phyloP scores from a whole-genome alignment of 2,113 vertebrate species.

The Lonchura striata region DNA sequence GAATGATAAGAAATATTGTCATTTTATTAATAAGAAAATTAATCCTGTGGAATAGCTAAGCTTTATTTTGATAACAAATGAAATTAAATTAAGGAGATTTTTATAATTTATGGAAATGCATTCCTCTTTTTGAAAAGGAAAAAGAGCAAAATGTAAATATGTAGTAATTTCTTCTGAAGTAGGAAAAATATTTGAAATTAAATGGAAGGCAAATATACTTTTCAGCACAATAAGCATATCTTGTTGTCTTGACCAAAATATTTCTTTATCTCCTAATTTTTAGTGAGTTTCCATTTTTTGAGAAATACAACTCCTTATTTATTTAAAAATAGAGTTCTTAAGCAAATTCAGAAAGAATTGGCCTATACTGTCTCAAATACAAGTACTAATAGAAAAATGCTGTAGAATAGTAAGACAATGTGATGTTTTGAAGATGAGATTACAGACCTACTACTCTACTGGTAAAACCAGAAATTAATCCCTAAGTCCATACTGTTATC shows the following conservation, averaged over 20 bases:
- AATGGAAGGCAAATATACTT: not conserved
- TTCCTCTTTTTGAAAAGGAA: not conserved
- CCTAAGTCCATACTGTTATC: not conserved
- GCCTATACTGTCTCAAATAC: not conserved
- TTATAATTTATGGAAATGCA: not conserved
- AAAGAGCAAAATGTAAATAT: not conserved
- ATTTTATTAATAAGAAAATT: not conserved
- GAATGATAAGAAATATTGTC: not conserved
- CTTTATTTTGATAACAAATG: not conserved
- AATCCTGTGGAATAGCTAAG: not conserved
- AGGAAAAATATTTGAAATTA: not conserved
- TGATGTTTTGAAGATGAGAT: not conserved
- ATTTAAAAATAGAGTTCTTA: not conserved
- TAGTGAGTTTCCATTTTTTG: not conserved
- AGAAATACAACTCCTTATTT: not conserved
- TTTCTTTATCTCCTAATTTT: not conserved
- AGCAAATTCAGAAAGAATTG: not conserved
- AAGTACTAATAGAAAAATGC: not conserved
- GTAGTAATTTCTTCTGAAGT: not conserved
- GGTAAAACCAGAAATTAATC: not conserved
- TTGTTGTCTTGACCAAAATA: not conserved
- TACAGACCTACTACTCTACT: not conserved
- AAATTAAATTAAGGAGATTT: not conserved
- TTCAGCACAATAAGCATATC: not conserved
- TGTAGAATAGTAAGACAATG: not conserved